Percentiles rank a stretch among this genome's conserved stretches.
Conservation (phyloP, 2,888 invertebrate genomes). For the Lasioglossum vierecki region DNA sequence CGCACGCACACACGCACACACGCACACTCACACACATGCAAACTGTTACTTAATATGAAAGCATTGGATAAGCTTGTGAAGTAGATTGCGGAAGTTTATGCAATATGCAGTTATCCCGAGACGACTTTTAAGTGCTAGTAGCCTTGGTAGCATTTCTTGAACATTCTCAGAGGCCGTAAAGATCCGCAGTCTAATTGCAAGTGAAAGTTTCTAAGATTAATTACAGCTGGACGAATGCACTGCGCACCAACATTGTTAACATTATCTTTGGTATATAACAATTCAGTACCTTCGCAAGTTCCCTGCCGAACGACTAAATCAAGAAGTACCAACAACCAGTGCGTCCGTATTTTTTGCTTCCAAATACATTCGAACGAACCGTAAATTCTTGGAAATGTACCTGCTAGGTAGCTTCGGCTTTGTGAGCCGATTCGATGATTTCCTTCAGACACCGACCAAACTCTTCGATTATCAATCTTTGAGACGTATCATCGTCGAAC, state of each 20-base stretch:
- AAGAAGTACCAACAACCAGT: constrained; percentile 44
- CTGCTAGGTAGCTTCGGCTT: constrained; percentile 83
- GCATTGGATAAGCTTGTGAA: too few species aligned
- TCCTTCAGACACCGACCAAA: constrained; percentile 97
- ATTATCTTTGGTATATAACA: constrained; percentile 66
- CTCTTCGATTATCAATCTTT: constrained; percentile 94
- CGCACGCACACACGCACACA: too few species aligned
- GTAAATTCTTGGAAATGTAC: constrained; percentile 46
- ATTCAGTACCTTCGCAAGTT: constrained; percentile 33
- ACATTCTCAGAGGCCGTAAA: too few species aligned
- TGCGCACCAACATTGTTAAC: constrained; percentile 28
- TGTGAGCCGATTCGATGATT: constrained; percentile 91
- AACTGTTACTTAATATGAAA: not conserved
- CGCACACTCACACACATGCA: not conserved
- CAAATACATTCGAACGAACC: constrained; percentile 39
- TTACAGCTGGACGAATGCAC: not conserved
- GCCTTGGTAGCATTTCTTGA: too few species aligned
- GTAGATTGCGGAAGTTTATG: too few species aligned
- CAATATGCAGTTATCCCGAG: too few species aligned
- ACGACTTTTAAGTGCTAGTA: too few species aligned
- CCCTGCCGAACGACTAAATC: constrained; percentile 42
- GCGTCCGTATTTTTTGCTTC: constrained; percentile 45
- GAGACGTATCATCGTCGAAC: constrained; percentile 87
- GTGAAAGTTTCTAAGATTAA: too few species aligned
- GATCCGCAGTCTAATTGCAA: too few species aligned